phyloP scores from a whole-genome alignment of 2,888 invertebrate genomes.

The Mesochorus sp. region DNA sequence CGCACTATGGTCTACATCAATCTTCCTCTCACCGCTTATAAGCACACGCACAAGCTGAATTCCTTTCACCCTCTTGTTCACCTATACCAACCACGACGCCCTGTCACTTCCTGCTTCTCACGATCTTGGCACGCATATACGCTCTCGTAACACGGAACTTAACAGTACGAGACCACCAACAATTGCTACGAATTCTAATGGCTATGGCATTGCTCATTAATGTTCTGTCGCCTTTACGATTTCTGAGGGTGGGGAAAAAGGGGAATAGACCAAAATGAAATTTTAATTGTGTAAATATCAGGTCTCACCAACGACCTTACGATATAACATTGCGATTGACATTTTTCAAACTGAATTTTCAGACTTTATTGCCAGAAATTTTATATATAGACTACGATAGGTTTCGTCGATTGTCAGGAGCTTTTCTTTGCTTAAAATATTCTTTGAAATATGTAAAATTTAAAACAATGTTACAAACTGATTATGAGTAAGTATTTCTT shows the following conservation, averaged over 20 bases:
- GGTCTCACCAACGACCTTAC: background rate
- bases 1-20: slow-evolving; percentile 36
- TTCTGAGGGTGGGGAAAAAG: background rate
- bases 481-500: too few relatives aligned
- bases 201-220: slow-evolving; percentile 2
- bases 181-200: background rate
- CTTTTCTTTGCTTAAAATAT: too few relatives aligned
- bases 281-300: background rate
- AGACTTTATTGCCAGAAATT: too few relatives aligned
- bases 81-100: background rate
- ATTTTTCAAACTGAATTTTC: too few relatives aligned
- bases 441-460: too few relatives aligned
- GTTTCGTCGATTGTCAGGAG: too few relatives aligned
- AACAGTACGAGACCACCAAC: background rate
- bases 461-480: too few relatives aligned
- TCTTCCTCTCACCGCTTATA: slow-evolving; percentile 27
- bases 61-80: slow-evolving; percentile 2
- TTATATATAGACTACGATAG: too few relatives aligned
- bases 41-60: background rate
- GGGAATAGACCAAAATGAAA: background rate
- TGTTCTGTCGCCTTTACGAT: slow-evolving; percentile 22
- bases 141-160: background rate
- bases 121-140: background rate
- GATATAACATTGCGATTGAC: too few relatives aligned
- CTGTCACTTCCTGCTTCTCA: slow-evolving; percentile 1